Base-by-base conservation (phyloP, 2,113 vertebrate species). In the Tragelaphus strepsiceros region DNA sequence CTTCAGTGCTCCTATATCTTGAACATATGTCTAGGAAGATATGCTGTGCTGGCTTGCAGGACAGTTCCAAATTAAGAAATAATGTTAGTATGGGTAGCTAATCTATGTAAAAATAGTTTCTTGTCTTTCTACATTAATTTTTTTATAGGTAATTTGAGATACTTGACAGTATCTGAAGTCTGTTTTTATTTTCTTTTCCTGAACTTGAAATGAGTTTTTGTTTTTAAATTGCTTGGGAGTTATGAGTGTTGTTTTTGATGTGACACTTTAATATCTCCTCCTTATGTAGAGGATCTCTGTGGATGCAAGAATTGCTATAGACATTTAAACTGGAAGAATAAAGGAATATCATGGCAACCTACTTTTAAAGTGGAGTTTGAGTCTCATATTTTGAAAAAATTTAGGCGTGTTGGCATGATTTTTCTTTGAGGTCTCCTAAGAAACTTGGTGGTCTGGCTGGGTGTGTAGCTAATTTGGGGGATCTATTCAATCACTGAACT, bases 171-270 rank as follows among this genome's bases (percentile, higher is more conserved):
- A 51, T 91, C 81, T 74, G 58, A 97, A 82, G n/a, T 93, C 67
- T 84, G 74, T 78, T 92, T 97, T 88, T 90, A 88, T 94, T 90
- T 91, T 74, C 92, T 90, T 46, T 95, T 91, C 83, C 83, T 94
- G 67, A 95, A 91, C 61, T 91, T 56, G 85, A 83, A 90, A 58
- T 96, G 86, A 84, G 54, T 67, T 96, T 88, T 96, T 85, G 54
- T 94, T 92, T 32, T 95, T 58, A 83, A 59, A 53, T 93, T 89
- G 62, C 53, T 92, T 67, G 39, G 64, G 95, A 88, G 58, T 93
- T 81, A 77, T 21, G 83, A 93, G 61, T 74, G 32, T 91, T 97
- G 88, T 85, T 91, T 84, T 88, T 95, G 84, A 83, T 77, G 54
- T 88, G 81, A 61, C 84, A 80, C 51, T 89, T 53, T 43, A 86